Evolutionary conservation across 1,140 invertebrate genomes (phyloP).

Genomic region (Thalassaphorura encarpata): DNA sequence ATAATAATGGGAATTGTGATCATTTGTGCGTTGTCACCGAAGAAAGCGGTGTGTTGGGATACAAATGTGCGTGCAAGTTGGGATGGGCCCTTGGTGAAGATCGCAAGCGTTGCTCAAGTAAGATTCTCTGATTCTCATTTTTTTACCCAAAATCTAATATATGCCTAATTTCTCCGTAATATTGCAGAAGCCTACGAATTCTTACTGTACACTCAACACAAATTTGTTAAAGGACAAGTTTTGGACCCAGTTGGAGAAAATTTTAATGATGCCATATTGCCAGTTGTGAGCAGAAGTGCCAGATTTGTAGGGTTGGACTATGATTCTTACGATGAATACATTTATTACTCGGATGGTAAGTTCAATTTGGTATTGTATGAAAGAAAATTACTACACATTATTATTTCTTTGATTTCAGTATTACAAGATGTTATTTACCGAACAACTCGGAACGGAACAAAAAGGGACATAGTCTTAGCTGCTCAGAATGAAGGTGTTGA

Average conservation of each 20-base stretch:
- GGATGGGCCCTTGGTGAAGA: constrained; percentile 69
- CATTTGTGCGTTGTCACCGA: constrained; percentile 92
- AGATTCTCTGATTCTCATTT: not conserved
- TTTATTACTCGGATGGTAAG: constrained; percentile 79
- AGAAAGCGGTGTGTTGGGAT: constrained; percentile 64
- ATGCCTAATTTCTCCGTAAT: constrained; percentile 18
- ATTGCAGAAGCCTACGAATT: constrained; percentile 70
- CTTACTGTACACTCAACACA: constrained; percentile 92
- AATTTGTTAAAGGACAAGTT: constrained; percentile 91
- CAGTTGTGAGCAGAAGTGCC: constrained; percentile 77
- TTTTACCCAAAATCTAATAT: not conserved
- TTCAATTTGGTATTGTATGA: not conserved
- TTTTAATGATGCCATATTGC: constrained; percentile 87
- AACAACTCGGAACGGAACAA: constrained; percentile 76
- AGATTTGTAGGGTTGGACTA: constrained; percentile 96
- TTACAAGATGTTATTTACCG: constrained; percentile 93
- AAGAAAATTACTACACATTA: too few relatives aligned
- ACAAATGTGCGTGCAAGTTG: constrained; percentile 86
- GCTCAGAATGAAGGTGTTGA: constrained; percentile 97
- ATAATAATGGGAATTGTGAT: constrained; percentile 81
- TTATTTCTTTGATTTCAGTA: not conserved
- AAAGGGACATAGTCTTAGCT: constrained; percentile 79
- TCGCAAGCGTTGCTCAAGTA: constrained; percentile 63
- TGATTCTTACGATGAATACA: constrained; percentile 78
- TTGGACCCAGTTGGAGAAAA: constrained; percentile 77